These are phyloP conservation scores for Cephus pulcher DNA, from an alignment of 2,888 invertebrate species.

Conservation along the genomic window DNA sequence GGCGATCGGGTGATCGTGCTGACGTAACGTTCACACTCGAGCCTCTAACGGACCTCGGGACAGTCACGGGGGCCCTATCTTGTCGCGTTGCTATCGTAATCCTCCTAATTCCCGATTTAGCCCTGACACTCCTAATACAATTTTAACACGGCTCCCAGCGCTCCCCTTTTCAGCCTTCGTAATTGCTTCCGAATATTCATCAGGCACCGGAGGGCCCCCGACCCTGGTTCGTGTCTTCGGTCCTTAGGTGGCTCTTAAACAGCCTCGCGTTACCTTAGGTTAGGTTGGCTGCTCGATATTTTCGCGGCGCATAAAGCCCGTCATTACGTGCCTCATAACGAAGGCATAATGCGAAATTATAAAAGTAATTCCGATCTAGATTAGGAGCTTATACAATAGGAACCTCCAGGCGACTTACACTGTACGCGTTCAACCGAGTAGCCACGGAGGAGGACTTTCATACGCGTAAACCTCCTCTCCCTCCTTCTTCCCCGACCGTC, in stretches of 20 bases:
- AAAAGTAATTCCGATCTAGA: conserved; percentile 55
- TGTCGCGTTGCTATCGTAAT: not conserved
- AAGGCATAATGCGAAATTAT: conserved; percentile 30
- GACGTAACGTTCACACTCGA: not conserved
- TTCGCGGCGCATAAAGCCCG: conserved; percentile 29
- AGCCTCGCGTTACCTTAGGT: no score
- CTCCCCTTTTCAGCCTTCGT: no score
- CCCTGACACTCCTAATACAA: no score
- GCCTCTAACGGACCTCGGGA: not conserved
- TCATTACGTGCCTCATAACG: conserved; percentile 9
- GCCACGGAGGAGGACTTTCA: not conserved
- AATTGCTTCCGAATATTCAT: no score
- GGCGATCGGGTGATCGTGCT: not conserved
- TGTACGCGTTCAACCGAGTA: conserved; percentile 39
- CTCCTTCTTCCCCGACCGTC: not conserved
- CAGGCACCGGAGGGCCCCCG: no score
- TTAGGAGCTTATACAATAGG: conserved; percentile 51
- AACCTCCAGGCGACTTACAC: conserved; percentile 54
- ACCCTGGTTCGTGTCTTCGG: no score
- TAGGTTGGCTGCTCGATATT: conserved; percentile 34
- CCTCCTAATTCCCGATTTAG: no score
- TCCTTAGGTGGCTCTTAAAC: no score
- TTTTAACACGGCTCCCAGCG: no score
- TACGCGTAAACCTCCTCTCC: not conserved
- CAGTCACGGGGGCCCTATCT: not conserved